phyloP scores from a whole-genome alignment of 2,797 vertebrate species.

The Anguilla megastoma region DNA sequence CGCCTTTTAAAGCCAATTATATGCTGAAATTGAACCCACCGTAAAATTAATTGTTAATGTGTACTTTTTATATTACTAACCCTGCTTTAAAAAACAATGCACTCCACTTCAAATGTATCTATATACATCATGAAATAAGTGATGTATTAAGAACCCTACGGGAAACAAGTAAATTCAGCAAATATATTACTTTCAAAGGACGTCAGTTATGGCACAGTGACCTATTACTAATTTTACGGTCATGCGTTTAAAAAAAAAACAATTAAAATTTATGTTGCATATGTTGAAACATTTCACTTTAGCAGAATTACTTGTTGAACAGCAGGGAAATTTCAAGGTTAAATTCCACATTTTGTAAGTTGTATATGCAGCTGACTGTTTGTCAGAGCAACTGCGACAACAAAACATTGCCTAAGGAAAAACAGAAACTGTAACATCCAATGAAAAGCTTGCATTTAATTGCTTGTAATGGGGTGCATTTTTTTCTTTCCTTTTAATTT shows the following conservation, averaged over 20 bases:
- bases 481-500: no score
- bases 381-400: not conserved
- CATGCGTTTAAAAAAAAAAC: not conserved
- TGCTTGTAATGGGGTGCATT: no score
- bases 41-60: not conserved
- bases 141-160: not conserved
- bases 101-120: not conserved
- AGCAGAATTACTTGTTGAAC: not conserved
- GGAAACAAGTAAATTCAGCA: not conserved
- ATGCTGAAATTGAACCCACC: not conserved
- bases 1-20: not conserved
- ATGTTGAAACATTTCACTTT: not conserved
- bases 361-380: not conserved
- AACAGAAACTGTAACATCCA: not conserved
- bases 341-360: not conserved
- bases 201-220: not conserved
- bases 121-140: not conserved
- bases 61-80: not conserved
- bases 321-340: not conserved
- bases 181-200: not conserved
- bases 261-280: not conserved
- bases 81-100: not conserved
- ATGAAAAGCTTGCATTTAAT: not conserved
- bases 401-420: not conserved
- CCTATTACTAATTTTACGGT: not conserved